Evolutionary conservation across 2,888 invertebrate species (phyloP), one percentile per base, ranked within the genome.

Genomic region (Pediacus dermestoides): DNA sequence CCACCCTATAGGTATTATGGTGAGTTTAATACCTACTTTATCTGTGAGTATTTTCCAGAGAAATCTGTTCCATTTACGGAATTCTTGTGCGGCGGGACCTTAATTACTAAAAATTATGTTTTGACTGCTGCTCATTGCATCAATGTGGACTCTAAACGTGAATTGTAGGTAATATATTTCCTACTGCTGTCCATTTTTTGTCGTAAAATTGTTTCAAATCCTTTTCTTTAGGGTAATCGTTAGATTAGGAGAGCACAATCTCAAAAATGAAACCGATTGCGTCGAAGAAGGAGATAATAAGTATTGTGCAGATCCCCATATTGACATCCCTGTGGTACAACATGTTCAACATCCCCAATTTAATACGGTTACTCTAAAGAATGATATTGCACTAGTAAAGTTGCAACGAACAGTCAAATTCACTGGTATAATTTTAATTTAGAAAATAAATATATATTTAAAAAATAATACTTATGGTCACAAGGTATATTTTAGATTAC

Each of bases 241-340:
- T 3, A 72, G 81, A 14, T 62, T 83, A 13, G 82, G 82, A 1
- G 82, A 82, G 42, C 74, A 77, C 14, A 67, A 76, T 55, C 42
- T 70, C 18, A 58, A 50, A 27, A 67, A 64, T n/a, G 66, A 65
- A 39, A 61, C 52, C 10, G 74, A 76, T 47, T 78, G 78, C 54
- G 60, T 62, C 4, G 30, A n/a, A 8, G 30, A 39, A n/a, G 33
- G 34, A n/a, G 34, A 30, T 8, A 25, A 28, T 2, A 32, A 36
- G 22, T 15, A 37, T 14, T 70, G 70, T 45, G 58, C 66, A 1
- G 60, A 58, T 22, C 53, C 55, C 4, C 53, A 55, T 16, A 37
- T 63, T 9, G 65, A 69, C 42, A 44, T 64, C 8, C 46, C 45
- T 10, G 51, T 67, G 2, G 58, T 61, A 22, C 39, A 53, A 12